Conservation (phyloP, 2,797 vertebrate species). For the Petrocephalus sullivani region DNA sequence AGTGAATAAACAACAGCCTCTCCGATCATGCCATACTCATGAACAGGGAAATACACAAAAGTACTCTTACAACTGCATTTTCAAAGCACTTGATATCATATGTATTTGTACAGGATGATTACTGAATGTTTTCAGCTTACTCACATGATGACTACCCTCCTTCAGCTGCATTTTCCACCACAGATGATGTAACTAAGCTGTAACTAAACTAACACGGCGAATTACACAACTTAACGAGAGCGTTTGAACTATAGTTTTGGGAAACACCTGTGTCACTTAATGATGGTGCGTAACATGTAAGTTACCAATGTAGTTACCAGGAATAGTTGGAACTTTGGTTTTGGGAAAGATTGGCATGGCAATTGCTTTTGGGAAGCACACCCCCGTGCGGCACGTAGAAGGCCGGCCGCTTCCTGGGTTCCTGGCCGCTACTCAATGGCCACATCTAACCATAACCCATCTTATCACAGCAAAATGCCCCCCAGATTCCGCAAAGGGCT, state of each 20-base stretch:
- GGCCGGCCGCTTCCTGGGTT: neutral
- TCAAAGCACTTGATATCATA: neutral
- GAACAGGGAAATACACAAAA: neutral
- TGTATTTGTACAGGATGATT: neutral
- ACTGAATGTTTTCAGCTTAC: neutral
- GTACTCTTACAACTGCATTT: neutral
- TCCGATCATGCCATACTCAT: neutral
- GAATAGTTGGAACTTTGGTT: neutral
- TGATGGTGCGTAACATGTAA: neutral
- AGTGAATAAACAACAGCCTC: neutral
- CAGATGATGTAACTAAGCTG: neutral
- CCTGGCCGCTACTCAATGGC: neutral
- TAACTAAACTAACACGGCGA: neutral
- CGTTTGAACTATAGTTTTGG: neutral
- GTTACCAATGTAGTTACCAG: neutral
- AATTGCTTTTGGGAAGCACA: neutral
- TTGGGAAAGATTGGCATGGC: neutral
- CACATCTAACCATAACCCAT: neutral
- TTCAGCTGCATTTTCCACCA: neutral
- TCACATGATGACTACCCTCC: neutral
- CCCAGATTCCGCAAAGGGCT: neutral
- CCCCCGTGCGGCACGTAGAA: neutral
- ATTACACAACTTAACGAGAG: neutral
- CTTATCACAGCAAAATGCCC: neutral
- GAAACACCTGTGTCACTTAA: neutral